Evolutionary conservation across 2,888 invertebrate species (phyloP), one percentile per base, ranked within the genome.

Genomic region (Sesia apiformis): DNA sequence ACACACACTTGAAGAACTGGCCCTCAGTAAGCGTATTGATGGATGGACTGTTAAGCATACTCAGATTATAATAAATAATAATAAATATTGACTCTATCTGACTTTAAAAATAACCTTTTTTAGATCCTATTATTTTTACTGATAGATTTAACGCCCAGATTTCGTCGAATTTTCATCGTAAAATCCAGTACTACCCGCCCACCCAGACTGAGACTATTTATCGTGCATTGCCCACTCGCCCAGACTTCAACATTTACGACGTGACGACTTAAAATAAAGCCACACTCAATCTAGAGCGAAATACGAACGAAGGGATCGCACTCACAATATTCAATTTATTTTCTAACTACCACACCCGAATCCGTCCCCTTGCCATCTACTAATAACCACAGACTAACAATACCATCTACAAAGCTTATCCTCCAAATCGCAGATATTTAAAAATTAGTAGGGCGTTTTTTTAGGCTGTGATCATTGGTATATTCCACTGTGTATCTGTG

Each of bases 251-350:
- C 72, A 66, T 74, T 77, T 78, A 77, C 78, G 74, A 75, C 61
- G 67, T 67, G 66, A 65, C 57, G 68, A 67, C 69, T 76, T 78
- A 74, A 81, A 80, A 80, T 78, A 76, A 76, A 80, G 68, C 76
- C 75, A 66, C 76, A 73, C 76, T 78, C 78, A 72, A 81, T 79
- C 75, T 70, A 64, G 58, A 69, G 64, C 72, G 70, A 72, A 76
- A 73, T 69, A 64, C 73, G 71, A 72, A 72, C 55, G 54, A 51
- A 41, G 62, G 69, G 74, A 74, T 68, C 70, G 63, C 65, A 60
- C 65, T 65, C 67, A 74, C 78, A 69, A 79, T 81, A 82, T 82
- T 82, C 83, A 81, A 84, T 84, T 82, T 83, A 81, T 78, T 83
- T 80, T 76, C 78, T 81, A 83, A 81, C 82, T 81, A 81, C 73